phyloP scores from a whole-genome alignment of 2,797 vertebrate species.

The Pitangus sulphuratus region DNA sequence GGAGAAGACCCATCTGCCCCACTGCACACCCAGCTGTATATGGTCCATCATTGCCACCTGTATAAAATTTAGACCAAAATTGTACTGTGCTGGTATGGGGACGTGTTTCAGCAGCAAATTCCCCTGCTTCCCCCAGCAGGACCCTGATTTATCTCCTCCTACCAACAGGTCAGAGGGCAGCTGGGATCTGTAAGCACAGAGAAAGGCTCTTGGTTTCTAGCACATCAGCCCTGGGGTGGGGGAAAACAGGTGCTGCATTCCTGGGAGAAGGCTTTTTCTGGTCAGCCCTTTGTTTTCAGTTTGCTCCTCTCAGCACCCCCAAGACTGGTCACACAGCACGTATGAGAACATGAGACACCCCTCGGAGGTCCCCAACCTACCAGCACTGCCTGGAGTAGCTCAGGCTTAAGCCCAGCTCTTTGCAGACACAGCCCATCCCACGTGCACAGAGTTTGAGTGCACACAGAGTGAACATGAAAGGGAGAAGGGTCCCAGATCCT shows the following conservation, averaged over 20 bases:
- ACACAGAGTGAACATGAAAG: fast-evolving
- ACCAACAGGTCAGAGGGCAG: neutral
- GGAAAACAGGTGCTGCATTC: neutral
- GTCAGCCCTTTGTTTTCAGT: neutral
- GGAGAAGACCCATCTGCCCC: neutral
- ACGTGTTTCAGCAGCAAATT: neutral
- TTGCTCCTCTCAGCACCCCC: neutral
- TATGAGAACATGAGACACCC: neutral
- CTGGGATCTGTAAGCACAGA: neutral
- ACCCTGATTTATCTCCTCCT: neutral
- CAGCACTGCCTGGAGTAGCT: neutral
- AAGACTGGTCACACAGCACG: neutral
- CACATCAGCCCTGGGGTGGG: fast-evolving
- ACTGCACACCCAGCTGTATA: neutral
- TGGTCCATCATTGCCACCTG: neutral
- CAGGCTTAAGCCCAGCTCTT: neutral
- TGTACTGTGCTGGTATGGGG: neutral
- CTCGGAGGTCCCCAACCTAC: neutral
- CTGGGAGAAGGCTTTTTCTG: neutral
- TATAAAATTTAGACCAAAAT: neutral
- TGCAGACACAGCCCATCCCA: neutral
- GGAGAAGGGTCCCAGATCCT: neutral
- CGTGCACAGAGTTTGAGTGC: fast-evolving
- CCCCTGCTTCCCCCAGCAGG: neutral
- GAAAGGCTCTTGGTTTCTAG: neutral